Evolutionary conservation across 2,888 invertebrate genomes (phyloP).

Genomic region (Lasioglossum zephyrum): DNA sequence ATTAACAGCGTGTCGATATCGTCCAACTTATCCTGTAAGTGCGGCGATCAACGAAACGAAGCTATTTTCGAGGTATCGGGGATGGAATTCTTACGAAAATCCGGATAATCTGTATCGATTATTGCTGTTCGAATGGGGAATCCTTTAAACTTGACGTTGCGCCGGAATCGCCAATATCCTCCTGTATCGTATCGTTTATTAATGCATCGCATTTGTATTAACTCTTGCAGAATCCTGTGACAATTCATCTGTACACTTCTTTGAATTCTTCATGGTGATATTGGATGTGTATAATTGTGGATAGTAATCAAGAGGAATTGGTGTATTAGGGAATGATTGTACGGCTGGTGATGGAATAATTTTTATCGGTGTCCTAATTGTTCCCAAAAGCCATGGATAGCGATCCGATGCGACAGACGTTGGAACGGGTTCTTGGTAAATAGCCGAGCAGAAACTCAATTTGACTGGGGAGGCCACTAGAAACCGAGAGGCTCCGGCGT

Average conservation of each 20-base stretch:
- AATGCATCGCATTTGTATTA: neutral
- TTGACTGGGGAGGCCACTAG: slow-evolving; percentile 15
- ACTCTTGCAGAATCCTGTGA: neutral
- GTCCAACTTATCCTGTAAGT: slow-evolving; percentile 66
- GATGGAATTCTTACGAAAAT: slow-evolving; percentile 8
- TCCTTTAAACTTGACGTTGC: neutral
- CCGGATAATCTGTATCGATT: slow-evolving; percentile 3
- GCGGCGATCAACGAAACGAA: slow-evolving; percentile 26
- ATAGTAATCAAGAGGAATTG: neutral
- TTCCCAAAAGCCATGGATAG: slow-evolving; percentile 1
- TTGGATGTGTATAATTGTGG: neutral
- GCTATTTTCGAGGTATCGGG: slow-evolving; percentile 18
- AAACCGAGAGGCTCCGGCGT: slow-evolving; percentile 14
- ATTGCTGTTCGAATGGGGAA: neutral
- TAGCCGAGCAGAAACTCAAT: slow-evolving; percentile 15
- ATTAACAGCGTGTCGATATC: slow-evolving; percentile 76
- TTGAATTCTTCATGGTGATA: neutral
- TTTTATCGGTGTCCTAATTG: slow-evolving; percentile 6
- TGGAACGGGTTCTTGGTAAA: slow-evolving; percentile 16
- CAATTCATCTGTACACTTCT: neutral
- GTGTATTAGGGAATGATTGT: neutral
- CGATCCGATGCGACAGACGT: slow-evolving; percentile 9
- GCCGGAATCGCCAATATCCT: neutral
- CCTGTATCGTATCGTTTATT: neutral
- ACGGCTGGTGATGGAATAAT: neutral